Base-by-base conservation (phyloP, 2,113 vertebrate species). In the Ondatra zibethicus region DNA sequence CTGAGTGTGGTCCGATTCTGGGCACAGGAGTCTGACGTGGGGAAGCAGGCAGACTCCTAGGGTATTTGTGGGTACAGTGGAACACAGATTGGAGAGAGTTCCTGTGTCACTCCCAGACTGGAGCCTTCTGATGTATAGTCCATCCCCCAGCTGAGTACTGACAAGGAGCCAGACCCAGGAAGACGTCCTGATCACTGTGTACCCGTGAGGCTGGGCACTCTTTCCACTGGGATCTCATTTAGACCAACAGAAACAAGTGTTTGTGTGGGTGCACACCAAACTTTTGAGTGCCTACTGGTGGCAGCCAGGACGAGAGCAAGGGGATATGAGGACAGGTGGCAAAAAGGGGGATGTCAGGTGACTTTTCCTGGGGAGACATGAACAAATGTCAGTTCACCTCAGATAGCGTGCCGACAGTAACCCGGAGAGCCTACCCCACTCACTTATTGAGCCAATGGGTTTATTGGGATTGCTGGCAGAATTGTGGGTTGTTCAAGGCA, bases 131-230 rank as follows among this genome's bases (percentile, higher is more conserved):
- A 58, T n/a, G 2, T 3, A 1, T 14, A 23, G 12, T 5, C 78
- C 23, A 0, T 5, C 9, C 0, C 5, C 11, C 17, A 39, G 16
- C 13, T 3, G 7, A 73, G n/a, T 10, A 25, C 4, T 31, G 1
- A 1, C 10, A 19, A 0, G 10, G 29, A 70, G 11, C 70, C 50
- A 4, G 31, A 82, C 50, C 1, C 0, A 52, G 68, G 3, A 6
- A 21, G 66, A 6, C 0, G 36, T 50, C 84, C 9, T 7, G 65
- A 25, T 1, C 2, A 25, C 25, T 12, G 2, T 21, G 47, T 1
- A 29, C 11, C 84, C 8, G 4, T 12, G 27, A 23, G 21, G 58
- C 42, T 9, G 0, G 6, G 16, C 47, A 7, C 3, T 13, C 33
- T 45, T 66, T 58, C 70, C 21, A 45, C 17, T 8, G 16, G 2